Evolutionary conservation across 2,888 invertebrate genomes (phyloP), one percentile per base, ranked within the genome.

Genomic region (Ectemnius lituratus): DNA sequence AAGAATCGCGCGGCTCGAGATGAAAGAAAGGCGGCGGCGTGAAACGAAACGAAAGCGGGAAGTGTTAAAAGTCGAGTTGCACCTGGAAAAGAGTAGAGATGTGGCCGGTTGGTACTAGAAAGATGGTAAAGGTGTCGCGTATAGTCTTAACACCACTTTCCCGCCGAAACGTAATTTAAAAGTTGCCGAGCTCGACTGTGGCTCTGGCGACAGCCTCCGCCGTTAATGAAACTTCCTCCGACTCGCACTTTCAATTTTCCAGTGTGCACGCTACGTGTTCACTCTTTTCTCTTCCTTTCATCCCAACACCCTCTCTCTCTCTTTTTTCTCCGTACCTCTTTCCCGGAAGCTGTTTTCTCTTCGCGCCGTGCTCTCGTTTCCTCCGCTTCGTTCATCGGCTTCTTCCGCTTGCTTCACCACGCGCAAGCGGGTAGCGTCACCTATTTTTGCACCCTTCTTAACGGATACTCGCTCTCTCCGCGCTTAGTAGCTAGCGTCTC

Each of bases 161-260:
- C 83, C 84, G 83, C 81, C 86, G 82, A 84, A 89, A 89, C 84
- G 89, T 88, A 89, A 89, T 89, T 89, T 89, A 88, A 89, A 89
- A 89, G 88, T 89, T 89, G 84, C 86, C 87, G 84, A 85, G 82
- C 83, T 84, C 73, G 70, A 65, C 76, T 72, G 76, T 72, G 75
- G 66, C 37, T 37, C 37, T 37, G 75, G 78, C 79, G 83, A 85
- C 86, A 84, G 81, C 81, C 85, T 85, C 81, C 73, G 83, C 83
- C 84, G 86, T 88, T 89, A 89, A 89, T 88, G 87, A 90, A 90
- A 89, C 89, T 88, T 86, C 81, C 78, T 78, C 78, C 79, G 81
- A 85, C 81, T 85, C 81, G 81, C 85, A 87, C 86, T 88, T 89
- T 89, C 87, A 88, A 88, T 89, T 88, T 89, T 87, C 84, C 83